phyloP scores from a whole-genome alignment of 35 echinoderm and acorn worm species.

The Ptychodera flava region DNA sequence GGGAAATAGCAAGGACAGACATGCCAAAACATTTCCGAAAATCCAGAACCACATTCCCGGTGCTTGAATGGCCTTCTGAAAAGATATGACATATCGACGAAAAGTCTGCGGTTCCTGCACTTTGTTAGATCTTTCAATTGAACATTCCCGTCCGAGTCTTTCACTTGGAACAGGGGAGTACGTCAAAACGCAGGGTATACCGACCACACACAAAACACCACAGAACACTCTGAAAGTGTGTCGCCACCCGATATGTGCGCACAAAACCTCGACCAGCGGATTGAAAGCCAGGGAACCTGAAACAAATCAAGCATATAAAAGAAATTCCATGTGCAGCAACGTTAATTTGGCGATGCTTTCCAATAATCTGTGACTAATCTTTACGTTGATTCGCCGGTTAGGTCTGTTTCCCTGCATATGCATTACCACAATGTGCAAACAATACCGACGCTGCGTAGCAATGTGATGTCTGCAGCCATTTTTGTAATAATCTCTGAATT shows the following conservation, averaged over 20 bases:
- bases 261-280: conserved; percentile 60
- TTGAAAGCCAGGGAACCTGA: conserved; percentile 76
- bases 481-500: not conserved
- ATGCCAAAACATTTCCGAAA: conserved; percentile 62
- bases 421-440: not conserved
- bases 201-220: conserved; percentile 43
- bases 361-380: not conserved
- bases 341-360: not conserved
- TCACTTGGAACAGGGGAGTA: no score
- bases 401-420: not conserved
- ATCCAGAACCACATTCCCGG: conserved; percentile 84
- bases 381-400: not conserved
- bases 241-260: conserved; percentile 60
- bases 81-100: conserved; percentile 69
- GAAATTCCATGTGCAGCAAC: not conserved
- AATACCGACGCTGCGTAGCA: no score
- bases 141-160: no score
- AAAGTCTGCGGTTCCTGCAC: conserved; percentile 51
- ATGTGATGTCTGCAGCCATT: not conserved
- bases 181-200: conserved; percentile 33
- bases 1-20: conserved; percentile 89
- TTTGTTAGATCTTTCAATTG: conserved; percentile 4
- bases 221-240: conserved; percentile 53
- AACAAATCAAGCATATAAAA: conserved; percentile 11
- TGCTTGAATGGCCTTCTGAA: conserved; percentile 56